Conservation (phyloP, 2,113 vertebrate species). For the Hystrix cristata region DNA sequence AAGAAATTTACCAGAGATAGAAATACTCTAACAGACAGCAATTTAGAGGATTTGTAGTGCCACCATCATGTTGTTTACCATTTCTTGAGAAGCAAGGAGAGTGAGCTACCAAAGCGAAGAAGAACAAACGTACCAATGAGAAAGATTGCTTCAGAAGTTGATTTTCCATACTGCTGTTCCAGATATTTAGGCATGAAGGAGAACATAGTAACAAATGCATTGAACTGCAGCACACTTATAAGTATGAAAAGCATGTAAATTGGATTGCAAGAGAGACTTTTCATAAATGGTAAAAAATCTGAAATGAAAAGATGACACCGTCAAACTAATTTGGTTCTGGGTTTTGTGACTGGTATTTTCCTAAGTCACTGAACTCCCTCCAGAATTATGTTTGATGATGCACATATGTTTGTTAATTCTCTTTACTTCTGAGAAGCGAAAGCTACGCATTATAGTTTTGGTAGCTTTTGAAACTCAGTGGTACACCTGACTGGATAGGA, state of each 20-base stretch:
- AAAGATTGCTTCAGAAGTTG: slow-evolving; percentile 95
- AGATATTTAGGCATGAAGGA: slow-evolving; percentile 97
- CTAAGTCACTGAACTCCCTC: neutral
- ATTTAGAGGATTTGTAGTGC: neutral
- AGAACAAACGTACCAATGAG: slow-evolving; percentile 91
- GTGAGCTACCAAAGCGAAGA: neutral
- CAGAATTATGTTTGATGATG: neutral
- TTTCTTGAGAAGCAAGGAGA: neutral
- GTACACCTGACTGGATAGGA: neutral
- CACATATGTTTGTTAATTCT: neutral
- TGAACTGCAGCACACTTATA: slow-evolving; percentile 92
- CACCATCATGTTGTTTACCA: neutral
- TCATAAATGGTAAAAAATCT: slow-evolving; percentile 95
- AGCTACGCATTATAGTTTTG: neutral
- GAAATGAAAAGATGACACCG: slow-evolving; percentile 67
- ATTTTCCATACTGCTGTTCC: slow-evolving; percentile 97
- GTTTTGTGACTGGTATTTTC: neutral
- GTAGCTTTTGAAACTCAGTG: neutral
- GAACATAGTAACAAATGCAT: slow-evolving; percentile 90
- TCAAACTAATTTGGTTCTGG: neutral
- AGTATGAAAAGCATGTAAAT: slow-evolving; percentile 93
- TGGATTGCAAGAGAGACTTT: slow-evolving; percentile 90
- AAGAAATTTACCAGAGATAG: neutral
- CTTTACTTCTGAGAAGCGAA: neutral
- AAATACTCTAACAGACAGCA: slow-evolving; percentile 1